Evolutionary conservation across 2,888 invertebrate species (phyloP).

Genomic region (Pyrrhosoma nymphula): DNA sequence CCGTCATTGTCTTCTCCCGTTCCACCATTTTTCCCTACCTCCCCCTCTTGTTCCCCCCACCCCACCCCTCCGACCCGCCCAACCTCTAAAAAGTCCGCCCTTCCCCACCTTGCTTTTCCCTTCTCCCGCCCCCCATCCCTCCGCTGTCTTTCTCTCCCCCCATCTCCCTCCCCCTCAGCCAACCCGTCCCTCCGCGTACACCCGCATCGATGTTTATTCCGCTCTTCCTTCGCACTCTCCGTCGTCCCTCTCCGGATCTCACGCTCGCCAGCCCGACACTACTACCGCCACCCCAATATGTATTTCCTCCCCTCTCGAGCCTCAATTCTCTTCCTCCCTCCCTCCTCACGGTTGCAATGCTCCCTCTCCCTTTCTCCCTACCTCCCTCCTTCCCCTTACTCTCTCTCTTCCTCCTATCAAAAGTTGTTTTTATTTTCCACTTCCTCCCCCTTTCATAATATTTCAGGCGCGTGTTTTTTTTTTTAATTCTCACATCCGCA

Average conservation of each 20-base stretch:
- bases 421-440: slow-evolving; percentile 11
- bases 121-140: too few relatives aligned
- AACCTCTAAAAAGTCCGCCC: too few relatives aligned
- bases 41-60: neutral
- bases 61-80: neutral
- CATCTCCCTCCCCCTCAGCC: neutral
- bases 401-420: neutral
- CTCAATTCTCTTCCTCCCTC: neutral
- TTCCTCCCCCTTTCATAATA: neutral
- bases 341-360: neutral
- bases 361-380: neutral
- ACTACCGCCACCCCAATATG: neutral
- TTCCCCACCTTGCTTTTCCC: too few relatives aligned
- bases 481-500: neutral
- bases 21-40: neutral
- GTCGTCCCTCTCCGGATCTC: neutral
- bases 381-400: neutral
- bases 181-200: neutral
- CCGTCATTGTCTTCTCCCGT: slow-evolving; percentile 54
- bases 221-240: slow-evolving; percentile 42
- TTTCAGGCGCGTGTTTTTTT: neutral
- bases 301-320: neutral
- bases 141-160: too few relatives aligned
- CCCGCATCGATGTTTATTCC: slow-evolving; percentile 55
- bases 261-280: neutral